Evolutionary conservation across 92 coral and sea anemone species (phyloP).

Genomic region (Hydrozoanthus gracilis): DNA sequence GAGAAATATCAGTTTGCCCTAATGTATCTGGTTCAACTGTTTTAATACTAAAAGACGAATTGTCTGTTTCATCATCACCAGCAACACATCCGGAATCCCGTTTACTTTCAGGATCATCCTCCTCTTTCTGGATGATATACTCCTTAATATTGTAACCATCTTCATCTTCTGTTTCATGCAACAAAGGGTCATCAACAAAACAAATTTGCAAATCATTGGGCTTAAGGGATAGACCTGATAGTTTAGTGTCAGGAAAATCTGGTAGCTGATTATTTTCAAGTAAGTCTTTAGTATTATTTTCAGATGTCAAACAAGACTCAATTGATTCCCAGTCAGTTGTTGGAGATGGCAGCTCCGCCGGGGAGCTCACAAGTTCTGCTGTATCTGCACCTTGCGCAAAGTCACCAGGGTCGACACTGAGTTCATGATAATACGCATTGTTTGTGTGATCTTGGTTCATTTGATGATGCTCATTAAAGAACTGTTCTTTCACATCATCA

Average conservation of each 20-base stretch:
- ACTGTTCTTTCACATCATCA: conserved; percentile 45
- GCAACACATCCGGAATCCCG: conserved; percentile 96
- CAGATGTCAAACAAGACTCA: conserved; percentile 88
- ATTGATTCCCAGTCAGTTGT: conserved; percentile 99
- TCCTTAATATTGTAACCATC: conserved; percentile 94
- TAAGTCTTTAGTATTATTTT: conserved; percentile 69
- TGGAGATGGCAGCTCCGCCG: conserved; percentile 90
- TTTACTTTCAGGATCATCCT: conserved; percentile 82
- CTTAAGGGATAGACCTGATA: conserved; percentile 76
- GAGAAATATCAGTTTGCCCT: conserved; percentile 72
- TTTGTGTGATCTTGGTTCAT: conserved; percentile 20
- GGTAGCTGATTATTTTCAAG: conserved; percentile 70
- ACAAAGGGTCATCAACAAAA: conserved; percentile 86
- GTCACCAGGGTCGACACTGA: conserved; percentile 50
- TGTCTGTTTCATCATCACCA: conserved; percentile 83
- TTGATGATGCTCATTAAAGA: conserved; percentile 34
- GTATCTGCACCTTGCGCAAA: conserved; percentile 59
- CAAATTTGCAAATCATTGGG: conserved; percentile 91
- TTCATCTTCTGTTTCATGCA: conserved; percentile 81
- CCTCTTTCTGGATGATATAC: conserved; percentile 83
- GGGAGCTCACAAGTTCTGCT: conserved; percentile 73
- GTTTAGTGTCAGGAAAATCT: conserved; percentile 71
- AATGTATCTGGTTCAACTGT: conserved; percentile 86
- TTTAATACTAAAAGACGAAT: conserved; percentile 86
- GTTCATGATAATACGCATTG: conserved; percentile 21